These are phyloP conservation scores for Thalassarche chlororhynchos DNA, from an alignment of 2,113 vertebrate species.

Conservation along the genomic window DNA sequence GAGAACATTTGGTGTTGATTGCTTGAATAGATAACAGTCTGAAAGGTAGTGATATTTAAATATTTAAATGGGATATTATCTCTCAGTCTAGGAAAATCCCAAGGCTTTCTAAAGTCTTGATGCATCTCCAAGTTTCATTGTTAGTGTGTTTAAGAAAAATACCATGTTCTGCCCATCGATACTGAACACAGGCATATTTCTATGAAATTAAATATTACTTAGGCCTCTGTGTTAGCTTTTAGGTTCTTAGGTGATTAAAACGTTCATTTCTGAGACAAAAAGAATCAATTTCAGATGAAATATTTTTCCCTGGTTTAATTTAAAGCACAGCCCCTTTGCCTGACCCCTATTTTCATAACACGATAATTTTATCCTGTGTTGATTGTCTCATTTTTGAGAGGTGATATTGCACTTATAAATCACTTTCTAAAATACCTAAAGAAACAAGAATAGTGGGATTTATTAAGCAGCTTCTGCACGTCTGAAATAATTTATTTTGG, in stretches of 20 bases:
- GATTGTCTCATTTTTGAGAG: conserved; percentile 81
- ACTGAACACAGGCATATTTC: conserved; percentile 32
- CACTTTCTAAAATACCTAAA: conserved; percentile 80
- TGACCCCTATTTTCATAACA: conserved; percentile 86
- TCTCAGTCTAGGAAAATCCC: conserved; percentile 14
- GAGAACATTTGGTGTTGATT: conserved; percentile 12
- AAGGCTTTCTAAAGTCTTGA: conserved; percentile 6
- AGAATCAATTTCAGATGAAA: conserved; percentile 78
- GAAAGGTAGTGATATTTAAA: conserved; percentile 33
- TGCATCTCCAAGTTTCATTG: background rate
- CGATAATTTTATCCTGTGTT: conserved; percentile 78
- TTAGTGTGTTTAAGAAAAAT: background rate
- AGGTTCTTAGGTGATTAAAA: conserved; percentile 77
- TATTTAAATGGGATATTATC: conserved; percentile 45
- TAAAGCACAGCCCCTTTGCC: conserved; percentile 73
- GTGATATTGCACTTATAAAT: conserved; percentile 83
- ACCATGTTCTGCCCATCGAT: background rate
- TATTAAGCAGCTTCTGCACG: conserved; percentile 76
- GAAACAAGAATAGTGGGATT: conserved; percentile 74
- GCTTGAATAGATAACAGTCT: background rate
- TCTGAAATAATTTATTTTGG: conserved; percentile 81
- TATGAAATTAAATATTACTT: conserved; percentile 74
- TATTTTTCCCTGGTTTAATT: conserved; percentile 77
- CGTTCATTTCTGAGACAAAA: conserved; percentile 83
- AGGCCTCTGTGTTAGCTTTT: conserved; percentile 59